Percentiles rank a stretch among this genome's conserved stretches.
These are phyloP conservation scores for Phalacrocorax brasilianus DNA, from an alignment of 2,113 vertebrate species.

Conservation along the genomic window DNA sequence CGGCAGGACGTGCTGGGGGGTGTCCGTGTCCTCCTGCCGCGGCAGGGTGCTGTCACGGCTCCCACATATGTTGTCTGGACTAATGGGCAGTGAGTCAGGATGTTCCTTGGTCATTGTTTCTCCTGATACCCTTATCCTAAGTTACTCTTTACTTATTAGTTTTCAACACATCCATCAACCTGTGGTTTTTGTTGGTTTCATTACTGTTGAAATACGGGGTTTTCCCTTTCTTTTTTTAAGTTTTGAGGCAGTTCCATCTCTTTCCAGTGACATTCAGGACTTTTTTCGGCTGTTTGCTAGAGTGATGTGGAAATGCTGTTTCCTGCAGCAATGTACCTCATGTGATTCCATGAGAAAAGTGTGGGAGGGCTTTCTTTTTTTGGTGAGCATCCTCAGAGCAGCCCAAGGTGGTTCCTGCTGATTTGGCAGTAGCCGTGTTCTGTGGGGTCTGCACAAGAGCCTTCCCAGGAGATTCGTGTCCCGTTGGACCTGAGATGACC, in stretches of 20 bases:
- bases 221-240: conserved; percentile 54
- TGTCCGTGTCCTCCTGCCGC: not conserved
- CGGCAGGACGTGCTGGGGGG: rapidly evolving
- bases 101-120: not conserved
- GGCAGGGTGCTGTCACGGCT: not conserved
- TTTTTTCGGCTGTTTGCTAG: conserved; percentile 26
- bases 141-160: not conserved
- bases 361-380: conserved; percentile 36
- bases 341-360: conserved; percentile 49
- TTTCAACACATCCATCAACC: not conserved
- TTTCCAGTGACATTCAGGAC: conserved; percentile 42
- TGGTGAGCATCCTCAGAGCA: not conserved
- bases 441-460: not conserved
- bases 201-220: not conserved
- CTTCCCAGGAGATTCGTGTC: not conserved
- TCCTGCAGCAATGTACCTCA: conserved; percentile 17
- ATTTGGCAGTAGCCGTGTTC: not conserved
- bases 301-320: conserved; percentile 30
- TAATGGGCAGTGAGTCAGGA: conserved; percentile 31
- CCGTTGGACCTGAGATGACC: rapidly evolving
- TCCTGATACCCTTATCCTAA: not conserved
- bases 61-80: not conserved
- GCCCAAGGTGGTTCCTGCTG: not conserved
- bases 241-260: conserved; percentile 15
- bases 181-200: not conserved